Evolutionary conservation across 2,888 invertebrate species (phyloP).

Genomic region (Horisme vitalbata): DNA sequence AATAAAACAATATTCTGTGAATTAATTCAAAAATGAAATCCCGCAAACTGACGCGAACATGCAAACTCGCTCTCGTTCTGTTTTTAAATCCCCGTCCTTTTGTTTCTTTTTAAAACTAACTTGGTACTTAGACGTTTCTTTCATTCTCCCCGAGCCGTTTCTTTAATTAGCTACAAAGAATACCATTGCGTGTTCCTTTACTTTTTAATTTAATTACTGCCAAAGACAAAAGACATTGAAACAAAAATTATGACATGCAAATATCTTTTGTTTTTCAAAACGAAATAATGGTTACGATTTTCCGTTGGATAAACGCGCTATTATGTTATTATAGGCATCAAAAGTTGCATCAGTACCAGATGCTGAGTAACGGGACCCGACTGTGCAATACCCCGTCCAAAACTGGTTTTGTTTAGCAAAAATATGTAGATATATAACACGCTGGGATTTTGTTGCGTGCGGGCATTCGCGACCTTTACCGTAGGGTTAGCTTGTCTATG

Average conservation of each 20-base stretch:
- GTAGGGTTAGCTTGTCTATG: slow-evolving; percentile 60
- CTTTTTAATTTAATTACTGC: slow-evolving; percentile 77
- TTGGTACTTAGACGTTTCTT: slow-evolving; percentile 77
- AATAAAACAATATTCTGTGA: slow-evolving; percentile 32
- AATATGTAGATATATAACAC: slow-evolving; percentile 50
- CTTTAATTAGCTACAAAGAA: slow-evolving; percentile 80
- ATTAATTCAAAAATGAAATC: slow-evolving; percentile 65
- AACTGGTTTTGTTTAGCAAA: slow-evolving; percentile 75
- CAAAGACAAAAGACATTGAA: slow-evolving; percentile 69
- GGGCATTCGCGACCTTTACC: slow-evolving; percentile 65
- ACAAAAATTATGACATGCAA: slow-evolving; percentile 64
- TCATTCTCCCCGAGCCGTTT: slow-evolving; percentile 70
- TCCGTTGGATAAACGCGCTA: slow-evolving; percentile 58
- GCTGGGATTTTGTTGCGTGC: slow-evolving; percentile 55
- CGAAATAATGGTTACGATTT: slow-evolving; percentile 40
- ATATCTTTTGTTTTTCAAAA: slow-evolving; percentile 47
- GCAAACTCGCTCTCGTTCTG: slow-evolving; percentile 69
- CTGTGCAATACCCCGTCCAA: slow-evolving; percentile 64
- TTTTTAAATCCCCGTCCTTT: slow-evolving; percentile 68
- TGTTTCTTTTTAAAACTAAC: slow-evolving; percentile 71
- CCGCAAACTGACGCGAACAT: slow-evolving; percentile 67
- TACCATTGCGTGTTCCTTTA: slow-evolving; percentile 76
- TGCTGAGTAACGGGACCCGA: slow-evolving; percentile 66
- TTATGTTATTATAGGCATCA: slow-evolving; percentile 79
- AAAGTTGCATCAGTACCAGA: slow-evolving; percentile 72